Evolutionary conservation across 2,888 invertebrate genomes (phyloP).

Genomic region (Orthonevra nobilis): DNA sequence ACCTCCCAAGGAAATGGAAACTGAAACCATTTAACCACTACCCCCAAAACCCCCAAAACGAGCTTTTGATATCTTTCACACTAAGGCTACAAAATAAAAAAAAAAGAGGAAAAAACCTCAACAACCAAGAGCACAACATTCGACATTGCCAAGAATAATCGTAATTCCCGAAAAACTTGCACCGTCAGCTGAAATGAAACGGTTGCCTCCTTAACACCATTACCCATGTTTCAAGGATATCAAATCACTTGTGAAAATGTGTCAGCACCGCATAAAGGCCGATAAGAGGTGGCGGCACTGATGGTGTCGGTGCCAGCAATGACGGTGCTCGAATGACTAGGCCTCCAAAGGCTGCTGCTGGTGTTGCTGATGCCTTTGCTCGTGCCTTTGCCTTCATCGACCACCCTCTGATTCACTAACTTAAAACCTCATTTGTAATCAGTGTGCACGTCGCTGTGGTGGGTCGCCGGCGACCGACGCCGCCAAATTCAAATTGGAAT

Average conservation of each 20-base stretch:
- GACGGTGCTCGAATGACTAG: too few relatives aligned
- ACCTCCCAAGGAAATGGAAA: slow-evolving; percentile 21
- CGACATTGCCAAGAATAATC: slow-evolving; percentile 28
- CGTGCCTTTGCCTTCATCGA: neutral
- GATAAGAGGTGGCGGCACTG: slow-evolving; percentile 16
- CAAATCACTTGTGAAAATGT: slow-evolving; percentile 65
- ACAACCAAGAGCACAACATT: slow-evolving; percentile 12
- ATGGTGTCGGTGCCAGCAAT: neutral
- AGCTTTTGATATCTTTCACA: slow-evolving; percentile 22
- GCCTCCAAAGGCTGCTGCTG: too few relatives aligned
- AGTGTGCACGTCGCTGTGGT: slow-evolving; percentile 35
- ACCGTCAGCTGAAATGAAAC: slow-evolving; percentile 42
- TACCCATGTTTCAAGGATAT: slow-evolving; percentile 30
- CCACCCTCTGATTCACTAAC: slow-evolving; percentile 50
- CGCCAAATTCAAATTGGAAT: slow-evolving; percentile 54
- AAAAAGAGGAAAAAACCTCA: slow-evolving; percentile 5
- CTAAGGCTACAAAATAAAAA: neutral
- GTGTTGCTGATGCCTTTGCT: slow-evolving; percentile 5
- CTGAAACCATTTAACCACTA: slow-evolving; percentile 25
- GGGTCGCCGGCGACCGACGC: too few relatives aligned
- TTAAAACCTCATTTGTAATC: slow-evolving; percentile 65
- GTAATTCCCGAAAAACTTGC: neutral
- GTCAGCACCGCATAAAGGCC: slow-evolving; percentile 43
- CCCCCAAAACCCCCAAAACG: too few relatives aligned
- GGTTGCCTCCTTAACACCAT: slow-evolving; percentile 45